These are phyloP conservation scores for Synergus gifuensis DNA, from an alignment of 2,888 invertebrate species.

Conservation along the genomic window DNA sequence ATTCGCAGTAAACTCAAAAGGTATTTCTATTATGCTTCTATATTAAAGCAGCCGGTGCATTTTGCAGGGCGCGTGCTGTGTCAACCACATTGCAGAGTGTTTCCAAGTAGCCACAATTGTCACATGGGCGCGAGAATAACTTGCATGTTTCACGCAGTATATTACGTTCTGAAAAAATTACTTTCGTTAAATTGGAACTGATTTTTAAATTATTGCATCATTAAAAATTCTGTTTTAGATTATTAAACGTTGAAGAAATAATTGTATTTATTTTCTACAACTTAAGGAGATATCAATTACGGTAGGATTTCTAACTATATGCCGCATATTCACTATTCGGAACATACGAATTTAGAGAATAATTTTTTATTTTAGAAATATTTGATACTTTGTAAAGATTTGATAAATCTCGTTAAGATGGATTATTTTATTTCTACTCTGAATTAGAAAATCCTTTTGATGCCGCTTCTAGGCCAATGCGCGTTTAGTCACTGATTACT, in stretches of 20 bases:
- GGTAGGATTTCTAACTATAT: too few species aligned
- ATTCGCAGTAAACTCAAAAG: neutral
- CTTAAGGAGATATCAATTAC: too few species aligned
- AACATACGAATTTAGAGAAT: too few species aligned
- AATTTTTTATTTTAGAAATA: too few species aligned
- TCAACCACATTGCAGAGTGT: conserved; percentile 43
- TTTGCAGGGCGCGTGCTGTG: conserved; percentile 49
- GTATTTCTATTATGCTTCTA: neutral
- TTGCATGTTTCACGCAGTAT: conserved; percentile 26
- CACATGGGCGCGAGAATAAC: conserved; percentile 40
- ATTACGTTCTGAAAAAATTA: neutral
- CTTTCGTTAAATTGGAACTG: neutral
- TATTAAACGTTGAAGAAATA: too few species aligned
- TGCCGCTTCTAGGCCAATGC: neutral
- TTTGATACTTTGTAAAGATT: too few species aligned
- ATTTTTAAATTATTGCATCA: conserved; percentile 3
- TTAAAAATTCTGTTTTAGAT: neutral
- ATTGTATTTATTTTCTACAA: too few species aligned
- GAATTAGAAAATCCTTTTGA: conserved; percentile 3
- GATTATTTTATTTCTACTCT: too few species aligned
- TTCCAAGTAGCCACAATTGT: conserved; percentile 47
- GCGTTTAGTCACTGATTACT: conserved; percentile 53
- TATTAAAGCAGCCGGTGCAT: conserved; percentile 7
- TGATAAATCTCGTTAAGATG: too few species aligned
- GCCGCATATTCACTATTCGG: too few species aligned